Percentiles rank a stretch among this genome's conserved stretches.
phyloP scores from a whole-genome alignment of 1,140 invertebrate genomes.

The Hypsibius dujardini region DNA sequence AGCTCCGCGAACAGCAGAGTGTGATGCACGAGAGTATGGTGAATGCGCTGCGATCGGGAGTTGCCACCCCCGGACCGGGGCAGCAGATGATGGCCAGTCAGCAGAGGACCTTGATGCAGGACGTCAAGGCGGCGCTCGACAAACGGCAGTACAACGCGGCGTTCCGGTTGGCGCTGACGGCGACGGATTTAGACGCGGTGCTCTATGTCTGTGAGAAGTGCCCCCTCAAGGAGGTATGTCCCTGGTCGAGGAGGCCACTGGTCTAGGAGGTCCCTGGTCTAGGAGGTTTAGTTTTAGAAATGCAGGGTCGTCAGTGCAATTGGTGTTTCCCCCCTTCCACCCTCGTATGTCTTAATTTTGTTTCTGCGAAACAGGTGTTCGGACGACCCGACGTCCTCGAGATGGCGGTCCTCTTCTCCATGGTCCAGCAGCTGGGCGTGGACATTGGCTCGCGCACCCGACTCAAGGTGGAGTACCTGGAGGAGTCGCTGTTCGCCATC shows the following conservation, averaged over 20 bases:
- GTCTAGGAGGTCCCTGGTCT: too few species aligned
- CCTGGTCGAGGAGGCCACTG: too few species aligned
- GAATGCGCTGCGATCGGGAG: constrained; percentile 45
- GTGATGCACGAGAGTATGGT: constrained; percentile 40
- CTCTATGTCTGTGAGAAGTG: constrained; percentile 63
- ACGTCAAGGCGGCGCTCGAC: constrained; percentile 31
- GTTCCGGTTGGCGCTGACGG: constrained; percentile 63
- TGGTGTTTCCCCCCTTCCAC: too few species aligned
- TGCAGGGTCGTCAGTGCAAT: too few species aligned
- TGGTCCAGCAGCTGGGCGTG: constrained; percentile 75
- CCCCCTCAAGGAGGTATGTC: constrained; percentile 46
- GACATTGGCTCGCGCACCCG: constrained; percentile 66
- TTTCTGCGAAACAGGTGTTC: constrained; percentile 27
- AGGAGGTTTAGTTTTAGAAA: too few species aligned
- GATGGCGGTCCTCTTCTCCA: constrained; percentile 67
- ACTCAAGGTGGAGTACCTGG: constrained; percentile 70
- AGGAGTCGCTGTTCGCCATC: constrained; percentile 65
- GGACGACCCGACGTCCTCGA: constrained; percentile 47
- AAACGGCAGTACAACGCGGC: constrained; percentile 56
- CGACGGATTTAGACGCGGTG: constrained; percentile 62
- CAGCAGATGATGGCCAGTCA: constrained; percentile 49
- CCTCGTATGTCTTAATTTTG: background rate
- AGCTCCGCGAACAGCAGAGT: constrained; percentile 4
- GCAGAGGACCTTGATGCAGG: constrained; percentile 41
- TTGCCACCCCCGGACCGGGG: constrained; percentile 45